Conservation (phyloP, 2,797 vertebrate species). For the Manis javanica region DNA sequence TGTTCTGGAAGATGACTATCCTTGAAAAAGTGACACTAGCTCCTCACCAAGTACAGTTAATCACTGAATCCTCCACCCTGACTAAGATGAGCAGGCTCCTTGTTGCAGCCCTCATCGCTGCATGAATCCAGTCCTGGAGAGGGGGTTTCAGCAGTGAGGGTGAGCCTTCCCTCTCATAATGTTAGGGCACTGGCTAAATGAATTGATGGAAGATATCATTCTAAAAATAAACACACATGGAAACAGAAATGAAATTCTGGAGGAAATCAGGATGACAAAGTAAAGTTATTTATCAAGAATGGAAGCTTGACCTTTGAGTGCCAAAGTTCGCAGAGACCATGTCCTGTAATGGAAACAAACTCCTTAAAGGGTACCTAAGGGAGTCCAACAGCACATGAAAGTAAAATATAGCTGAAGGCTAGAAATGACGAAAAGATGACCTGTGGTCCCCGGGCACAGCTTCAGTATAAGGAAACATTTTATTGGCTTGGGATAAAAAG, state of each 20-base stretch:
- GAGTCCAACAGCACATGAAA: constrained; percentile 49
- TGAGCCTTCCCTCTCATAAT: neutral
- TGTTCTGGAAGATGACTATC: neutral
- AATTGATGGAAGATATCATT: neutral
- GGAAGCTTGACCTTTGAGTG: constrained; percentile 52
- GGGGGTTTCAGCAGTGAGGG: neutral
- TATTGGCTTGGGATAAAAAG: constrained; percentile 67
- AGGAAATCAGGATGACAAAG: constrained; percentile 27
- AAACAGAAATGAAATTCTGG: constrained; percentile 16
- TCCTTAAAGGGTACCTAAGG: constrained; percentile 52
- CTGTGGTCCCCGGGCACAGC: constrained; percentile 27
- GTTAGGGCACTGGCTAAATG: neutral
- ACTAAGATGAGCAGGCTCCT: neutral
- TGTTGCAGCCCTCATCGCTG: neutral
- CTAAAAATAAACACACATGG: constrained; percentile 22
- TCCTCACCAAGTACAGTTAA: neutral
- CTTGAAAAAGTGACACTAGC: neutral
- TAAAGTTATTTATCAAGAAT: constrained; percentile 52
- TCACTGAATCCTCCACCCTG: neutral
- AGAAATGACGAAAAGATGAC: constrained; percentile 67
- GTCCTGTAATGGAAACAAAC: constrained; percentile 62
- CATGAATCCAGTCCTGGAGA: neutral
- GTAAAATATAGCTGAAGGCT: constrained; percentile 54
- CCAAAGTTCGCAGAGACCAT: neutral
- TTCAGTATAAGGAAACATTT: constrained; percentile 59